These are phyloP conservation scores for Chrysotoxum bicinctum DNA, from an alignment of 2,888 invertebrate genomes.

Conservation along the genomic window DNA sequence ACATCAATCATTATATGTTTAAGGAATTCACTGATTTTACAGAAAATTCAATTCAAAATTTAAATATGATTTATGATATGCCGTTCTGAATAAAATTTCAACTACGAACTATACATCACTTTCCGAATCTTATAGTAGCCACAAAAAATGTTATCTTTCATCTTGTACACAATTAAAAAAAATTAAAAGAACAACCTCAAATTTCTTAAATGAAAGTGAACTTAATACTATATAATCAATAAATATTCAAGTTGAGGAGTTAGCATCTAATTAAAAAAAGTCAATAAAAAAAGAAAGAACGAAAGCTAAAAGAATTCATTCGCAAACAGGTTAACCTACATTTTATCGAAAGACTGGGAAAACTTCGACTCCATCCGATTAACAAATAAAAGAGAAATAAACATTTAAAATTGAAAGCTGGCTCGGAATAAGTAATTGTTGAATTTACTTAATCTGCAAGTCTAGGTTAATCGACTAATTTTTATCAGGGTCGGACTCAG, in stretches of 20 bases:
- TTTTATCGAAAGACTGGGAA: conserved; percentile 2
- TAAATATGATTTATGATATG: background rate
- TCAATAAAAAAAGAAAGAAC: conserved; percentile 14
- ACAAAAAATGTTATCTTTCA: background rate
- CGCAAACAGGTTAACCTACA: conserved; percentile 33
- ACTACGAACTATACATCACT: background rate
- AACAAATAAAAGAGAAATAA: background rate
- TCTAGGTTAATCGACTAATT: conserved; percentile 20
- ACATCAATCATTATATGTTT: background rate
- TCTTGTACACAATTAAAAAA: background rate
- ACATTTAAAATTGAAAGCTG: conserved; percentile 44
- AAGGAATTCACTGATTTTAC: background rate
- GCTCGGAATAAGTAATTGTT: conserved; percentile 29
- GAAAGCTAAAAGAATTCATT: conserved; percentile 37
- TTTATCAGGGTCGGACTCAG: background rate
- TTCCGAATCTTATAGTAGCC: background rate
- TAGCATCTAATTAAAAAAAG: conserved; percentile 30
- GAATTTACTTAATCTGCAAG: conserved; percentile 29
- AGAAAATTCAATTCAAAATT: background rate
- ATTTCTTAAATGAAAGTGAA: conserved; percentile 53
- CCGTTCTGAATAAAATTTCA: background rate
- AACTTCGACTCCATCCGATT: conserved; percentile 3
- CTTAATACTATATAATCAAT: conserved; percentile 26
- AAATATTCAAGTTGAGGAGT: conserved; percentile 8
- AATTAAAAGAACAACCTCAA: background rate